Conservation (phyloP, 2,888 invertebrate genomes). For the Rotaria macrura region DNA sequence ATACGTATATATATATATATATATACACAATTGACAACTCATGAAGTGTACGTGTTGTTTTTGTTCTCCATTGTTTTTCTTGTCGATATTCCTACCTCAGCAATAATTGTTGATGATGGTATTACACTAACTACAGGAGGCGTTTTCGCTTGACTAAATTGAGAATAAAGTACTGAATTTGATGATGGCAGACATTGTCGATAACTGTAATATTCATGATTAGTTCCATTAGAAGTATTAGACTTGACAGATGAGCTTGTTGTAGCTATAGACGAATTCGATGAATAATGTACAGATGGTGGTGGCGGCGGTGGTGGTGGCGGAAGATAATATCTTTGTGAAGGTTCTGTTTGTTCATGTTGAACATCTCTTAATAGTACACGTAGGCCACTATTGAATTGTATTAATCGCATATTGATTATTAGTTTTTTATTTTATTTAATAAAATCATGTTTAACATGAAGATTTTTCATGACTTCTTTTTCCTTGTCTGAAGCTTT, state of each 20-base stretch:
- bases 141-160: background rate
- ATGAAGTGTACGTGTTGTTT: background rate
- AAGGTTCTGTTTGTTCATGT: background rate
- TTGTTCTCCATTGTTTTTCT: background rate
- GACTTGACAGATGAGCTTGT: background rate
- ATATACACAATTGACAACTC: background rate
- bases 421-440: background rate
- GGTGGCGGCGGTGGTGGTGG: background rate
- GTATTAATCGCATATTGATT: background rate
- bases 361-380: constrained; percentile 11
- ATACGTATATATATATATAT: background rate
- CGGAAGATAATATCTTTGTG: background rate
- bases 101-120: background rate
- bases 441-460: background rate
- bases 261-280: background rate
- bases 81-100: background rate
- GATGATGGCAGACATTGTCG: background rate
- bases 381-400: constrained; percentile 10
- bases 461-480: background rate
- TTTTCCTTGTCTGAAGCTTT: background rate
- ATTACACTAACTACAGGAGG: background rate
- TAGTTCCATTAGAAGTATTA: background rate
- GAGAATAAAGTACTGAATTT: background rate
- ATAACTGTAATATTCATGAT: background rate
- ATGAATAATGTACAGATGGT: background rate